phyloP scores from a whole-genome alignment of 2,888 invertebrate species.

The Nemapogon koenigi region DNA sequence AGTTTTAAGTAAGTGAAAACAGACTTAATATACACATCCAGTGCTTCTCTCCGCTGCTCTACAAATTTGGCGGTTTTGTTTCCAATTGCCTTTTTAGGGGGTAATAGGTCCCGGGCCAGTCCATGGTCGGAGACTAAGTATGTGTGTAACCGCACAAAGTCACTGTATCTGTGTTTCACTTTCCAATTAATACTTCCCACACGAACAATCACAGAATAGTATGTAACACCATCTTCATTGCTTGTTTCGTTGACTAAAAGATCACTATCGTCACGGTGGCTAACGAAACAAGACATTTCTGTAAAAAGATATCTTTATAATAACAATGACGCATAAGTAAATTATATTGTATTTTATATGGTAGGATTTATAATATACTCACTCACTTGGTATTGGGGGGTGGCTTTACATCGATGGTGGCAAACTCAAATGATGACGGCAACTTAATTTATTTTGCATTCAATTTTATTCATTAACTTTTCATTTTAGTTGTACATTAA shows the following conservation, averaged over 20 bases:
- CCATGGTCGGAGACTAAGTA: constrained; percentile 81
- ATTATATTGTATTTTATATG: too few relatives aligned
- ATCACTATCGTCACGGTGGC: constrained; percentile 69
- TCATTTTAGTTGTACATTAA: too few relatives aligned
- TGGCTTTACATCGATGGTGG: too few relatives aligned
- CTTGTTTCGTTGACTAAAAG: constrained; percentile 71
- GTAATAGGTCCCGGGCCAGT: constrained; percentile 83
- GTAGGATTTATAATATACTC: too few relatives aligned
- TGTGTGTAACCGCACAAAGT: constrained; percentile 88
- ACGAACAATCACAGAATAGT: constrained; percentile 74
- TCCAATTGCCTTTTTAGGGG: constrained; percentile 92
- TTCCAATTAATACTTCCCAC: constrained; percentile 81
- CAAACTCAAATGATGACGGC: too few relatives aligned
- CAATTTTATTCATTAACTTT: too few relatives aligned
- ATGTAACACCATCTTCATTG: constrained; percentile 71
- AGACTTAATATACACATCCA: constrained; percentile 82
- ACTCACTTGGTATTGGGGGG: too few relatives aligned
- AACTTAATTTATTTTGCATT: too few relatives aligned
- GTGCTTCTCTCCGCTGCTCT: constrained; percentile 78
- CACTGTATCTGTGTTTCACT: constrained; percentile 86
- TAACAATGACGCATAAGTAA: too few relatives aligned
- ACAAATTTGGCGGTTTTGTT: constrained; percentile 90
- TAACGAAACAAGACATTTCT: constrained; percentile 77
- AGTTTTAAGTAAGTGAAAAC: constrained; percentile 77
- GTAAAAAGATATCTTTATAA: too few relatives aligned